Conservation (phyloP, 2,797 vertebrate genomes). For the Harpagifer antarcticus region DNA sequence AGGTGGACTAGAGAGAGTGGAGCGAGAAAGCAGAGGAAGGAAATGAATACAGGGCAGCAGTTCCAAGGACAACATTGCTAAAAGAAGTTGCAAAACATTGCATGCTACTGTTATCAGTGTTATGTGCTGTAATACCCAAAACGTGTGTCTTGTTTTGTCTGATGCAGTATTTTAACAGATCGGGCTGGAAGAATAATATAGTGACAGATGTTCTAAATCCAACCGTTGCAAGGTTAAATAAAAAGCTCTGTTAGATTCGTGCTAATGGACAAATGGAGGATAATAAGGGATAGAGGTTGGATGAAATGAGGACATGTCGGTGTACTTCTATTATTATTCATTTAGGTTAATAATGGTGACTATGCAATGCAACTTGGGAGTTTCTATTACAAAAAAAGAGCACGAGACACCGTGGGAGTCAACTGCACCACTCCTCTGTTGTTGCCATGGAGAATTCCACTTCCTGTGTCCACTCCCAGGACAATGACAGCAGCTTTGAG, state of each 20-base stretch:
- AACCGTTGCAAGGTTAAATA: conserved; percentile 29
- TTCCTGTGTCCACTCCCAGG: conserved; percentile 82
- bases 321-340: neutral
- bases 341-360: neutral
- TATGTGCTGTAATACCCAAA: conserved; percentile 6
- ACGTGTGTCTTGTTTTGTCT: neutral
- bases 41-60: conserved; percentile 53
- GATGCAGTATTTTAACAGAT: conserved; percentile 13
- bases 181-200: neutral
- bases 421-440: conserved; percentile 73
- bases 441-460: conserved; percentile 73
- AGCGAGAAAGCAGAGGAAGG: conserved; percentile 61
- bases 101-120: conserved; percentile 29
- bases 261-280: conserved; percentile 26
- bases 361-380: neutral
- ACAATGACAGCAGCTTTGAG: conserved; percentile 79
- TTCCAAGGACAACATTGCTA: conserved; percentile 58
- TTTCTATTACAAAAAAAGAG: conserved; percentile 50
- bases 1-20: conserved; percentile 47
- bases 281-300: conserved; percentile 14
- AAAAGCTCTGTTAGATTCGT: conserved; percentile 33
- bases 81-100: neutral
- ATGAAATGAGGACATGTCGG: neutral
- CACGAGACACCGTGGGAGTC: conserved; percentile 53
- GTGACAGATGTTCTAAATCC: neutral